Evolutionary conservation across 2,113 vertebrate genomes (phyloP).

Genomic region (Riparia riparia): DNA sequence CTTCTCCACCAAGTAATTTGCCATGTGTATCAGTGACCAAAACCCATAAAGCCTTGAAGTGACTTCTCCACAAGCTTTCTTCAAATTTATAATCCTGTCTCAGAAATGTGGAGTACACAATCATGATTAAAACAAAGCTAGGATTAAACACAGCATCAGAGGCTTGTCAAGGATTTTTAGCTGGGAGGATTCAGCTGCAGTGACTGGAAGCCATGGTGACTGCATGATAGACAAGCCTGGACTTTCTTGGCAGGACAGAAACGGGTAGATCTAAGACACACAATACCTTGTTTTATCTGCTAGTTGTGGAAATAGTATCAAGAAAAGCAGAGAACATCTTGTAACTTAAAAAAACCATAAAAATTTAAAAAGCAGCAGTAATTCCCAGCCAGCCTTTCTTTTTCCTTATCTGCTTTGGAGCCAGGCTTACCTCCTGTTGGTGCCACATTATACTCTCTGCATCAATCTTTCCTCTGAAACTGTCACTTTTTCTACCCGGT

Average conservation of each 20-base stretch:
- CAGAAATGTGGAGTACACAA: neutral
- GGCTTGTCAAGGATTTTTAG: neutral
- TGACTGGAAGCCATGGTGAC: neutral
- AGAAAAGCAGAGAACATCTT: neutral
- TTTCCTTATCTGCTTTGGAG: neutral
- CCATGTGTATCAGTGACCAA: neutral
- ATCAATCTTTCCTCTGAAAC: neutral
- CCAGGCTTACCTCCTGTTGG: neutral
- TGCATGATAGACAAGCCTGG: neutral
- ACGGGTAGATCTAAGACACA: neutral
- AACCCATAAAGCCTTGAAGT: neutral
- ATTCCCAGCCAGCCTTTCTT: neutral
- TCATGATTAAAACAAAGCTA: neutral
- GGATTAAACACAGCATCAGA: neutral
- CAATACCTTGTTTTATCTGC: neutral
- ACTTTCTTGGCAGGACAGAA: neutral
- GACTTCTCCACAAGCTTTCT: neutral
- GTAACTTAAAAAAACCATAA: neutral
- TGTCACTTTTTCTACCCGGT: neutral
- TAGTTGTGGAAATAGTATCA: neutral
- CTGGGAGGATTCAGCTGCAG: neutral
- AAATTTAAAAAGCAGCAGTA: neutral
- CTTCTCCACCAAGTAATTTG: neutral
- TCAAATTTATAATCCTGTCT: neutral
- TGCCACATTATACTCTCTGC: neutral